Evolutionary conservation across 1,140 invertebrate species (phyloP).

Genomic region (Frieseomelitta varia): DNA sequence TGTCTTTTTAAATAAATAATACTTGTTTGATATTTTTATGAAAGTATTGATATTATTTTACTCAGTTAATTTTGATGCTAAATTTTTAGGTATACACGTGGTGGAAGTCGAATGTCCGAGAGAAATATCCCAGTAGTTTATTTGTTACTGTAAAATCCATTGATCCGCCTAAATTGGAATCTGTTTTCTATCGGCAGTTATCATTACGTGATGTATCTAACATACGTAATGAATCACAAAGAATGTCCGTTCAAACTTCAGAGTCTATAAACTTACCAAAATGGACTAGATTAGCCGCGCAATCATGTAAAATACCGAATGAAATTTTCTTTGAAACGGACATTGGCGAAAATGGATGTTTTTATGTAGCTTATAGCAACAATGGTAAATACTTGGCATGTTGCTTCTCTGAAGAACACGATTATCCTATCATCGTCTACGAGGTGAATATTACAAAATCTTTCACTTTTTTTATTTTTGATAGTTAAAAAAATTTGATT

Average conservation of each 20-base stretch:
- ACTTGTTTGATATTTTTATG: not conserved
- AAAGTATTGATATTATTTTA: not conserved
- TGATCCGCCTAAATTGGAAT: constrained; percentile 73
- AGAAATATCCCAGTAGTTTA: constrained; percentile 76
- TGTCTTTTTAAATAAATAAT: not conserved
- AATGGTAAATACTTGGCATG: constrained; percentile 83
- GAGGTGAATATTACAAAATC: constrained; percentile 69
- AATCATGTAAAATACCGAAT: constrained; percentile 86
- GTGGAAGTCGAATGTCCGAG: constrained; percentile 75
- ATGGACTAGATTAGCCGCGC: constrained; percentile 83
- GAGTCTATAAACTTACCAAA: constrained; percentile 69
- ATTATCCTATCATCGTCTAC: constrained; percentile 80
- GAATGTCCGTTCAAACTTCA: constrained; percentile 34
- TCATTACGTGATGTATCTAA: constrained; percentile 66
- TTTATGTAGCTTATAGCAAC: constrained; percentile 81
- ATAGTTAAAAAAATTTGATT: not conserved
- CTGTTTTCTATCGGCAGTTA: constrained; percentile 75
- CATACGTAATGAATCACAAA: constrained; percentile 46
- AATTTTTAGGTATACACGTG: constrained; percentile 75
- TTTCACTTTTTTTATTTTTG: not conserved
- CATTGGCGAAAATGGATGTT: constrained; percentile 79
- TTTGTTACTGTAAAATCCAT: constrained; percentile 73
- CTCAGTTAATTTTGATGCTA: not conserved
- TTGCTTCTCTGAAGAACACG: constrained; percentile 80
- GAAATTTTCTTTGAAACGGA: constrained; percentile 77